Evolutionary conservation across 2,113 vertebrate species (phyloP).

Genomic region (Toxotes chatareus): DNA sequence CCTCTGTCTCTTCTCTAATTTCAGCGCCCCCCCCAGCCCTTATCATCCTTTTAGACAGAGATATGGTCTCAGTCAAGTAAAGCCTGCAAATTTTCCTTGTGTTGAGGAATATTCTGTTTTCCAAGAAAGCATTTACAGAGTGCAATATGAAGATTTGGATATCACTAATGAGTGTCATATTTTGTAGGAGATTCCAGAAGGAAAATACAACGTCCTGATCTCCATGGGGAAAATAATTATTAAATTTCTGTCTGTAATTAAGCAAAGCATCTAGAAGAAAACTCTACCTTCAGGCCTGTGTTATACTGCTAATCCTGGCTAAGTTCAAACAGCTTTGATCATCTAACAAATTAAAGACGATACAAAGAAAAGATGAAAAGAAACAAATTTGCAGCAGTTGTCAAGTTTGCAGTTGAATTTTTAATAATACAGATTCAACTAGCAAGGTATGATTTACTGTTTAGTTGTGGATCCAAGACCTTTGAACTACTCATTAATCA

Average conservation of each 20-base stretch:
- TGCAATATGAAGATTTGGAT: background rate
- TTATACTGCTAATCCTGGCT: background rate
- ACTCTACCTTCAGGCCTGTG: background rate
- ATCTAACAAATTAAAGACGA: background rate
- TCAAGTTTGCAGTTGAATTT: background rate
- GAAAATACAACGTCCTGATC: background rate
- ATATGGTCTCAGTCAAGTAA: slow-evolving; percentile 7
- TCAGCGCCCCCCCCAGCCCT: too few relatives aligned
- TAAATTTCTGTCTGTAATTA: background rate
- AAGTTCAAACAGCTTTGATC: background rate
- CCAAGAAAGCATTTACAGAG: background rate
- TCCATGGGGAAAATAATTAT: background rate
- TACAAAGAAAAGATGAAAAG: background rate
- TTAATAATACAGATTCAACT: background rate
- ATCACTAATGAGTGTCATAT: background rate
- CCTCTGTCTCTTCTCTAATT: background rate
- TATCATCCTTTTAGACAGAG: slow-evolving; percentile 21
- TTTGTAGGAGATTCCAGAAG: background rate
- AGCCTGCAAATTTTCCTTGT: background rate
- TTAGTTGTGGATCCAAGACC: background rate
- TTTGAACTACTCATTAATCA: background rate
- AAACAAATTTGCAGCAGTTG: background rate
- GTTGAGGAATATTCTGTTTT: slow-evolving; percentile 3
- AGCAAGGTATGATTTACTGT: background rate
- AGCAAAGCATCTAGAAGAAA: too few relatives aligned